Percentiles rank a stretch among this genome's conserved stretches.
Evolutionary conservation across 2,113 vertebrate species (phyloP).

Genomic region (Hippotragus niger): DNA sequence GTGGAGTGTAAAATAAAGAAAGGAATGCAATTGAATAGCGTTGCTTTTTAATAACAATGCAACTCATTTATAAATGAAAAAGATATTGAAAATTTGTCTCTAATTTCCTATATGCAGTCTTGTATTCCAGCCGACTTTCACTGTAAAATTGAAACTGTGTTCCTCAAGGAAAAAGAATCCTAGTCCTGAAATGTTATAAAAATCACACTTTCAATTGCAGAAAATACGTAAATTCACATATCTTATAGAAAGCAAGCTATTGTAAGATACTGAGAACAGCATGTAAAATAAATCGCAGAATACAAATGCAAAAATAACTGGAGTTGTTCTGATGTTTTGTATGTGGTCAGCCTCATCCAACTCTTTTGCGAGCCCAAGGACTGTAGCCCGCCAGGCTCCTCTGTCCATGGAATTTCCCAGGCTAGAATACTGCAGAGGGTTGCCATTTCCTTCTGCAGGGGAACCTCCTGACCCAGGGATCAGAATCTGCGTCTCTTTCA

Average conservation of each 20-base stretch:
- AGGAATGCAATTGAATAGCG: slow-evolving; percentile 10
- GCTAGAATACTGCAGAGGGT: not conserved
- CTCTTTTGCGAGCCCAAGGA: not conserved
- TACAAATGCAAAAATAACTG: not conserved
- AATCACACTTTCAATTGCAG: slow-evolving; percentile 25
- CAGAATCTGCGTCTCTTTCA: not conserved
- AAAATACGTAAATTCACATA: not conserved
- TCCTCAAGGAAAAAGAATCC: slow-evolving; percentile 47
- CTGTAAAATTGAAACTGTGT: slow-evolving; percentile 47
- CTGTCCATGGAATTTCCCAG: not conserved
- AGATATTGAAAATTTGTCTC: slow-evolving; percentile 49
- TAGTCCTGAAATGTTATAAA: slow-evolving; percentile 24
- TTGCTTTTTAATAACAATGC: slow-evolving; percentile 61
- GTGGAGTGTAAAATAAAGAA: slow-evolving; percentile 1
- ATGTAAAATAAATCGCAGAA: not conserved
- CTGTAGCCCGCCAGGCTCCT: not conserved
- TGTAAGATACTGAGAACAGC: not conserved
- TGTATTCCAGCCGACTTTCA: slow-evolving; percentile 43
- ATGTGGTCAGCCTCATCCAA: not conserved
- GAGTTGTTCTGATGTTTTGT: not conserved
- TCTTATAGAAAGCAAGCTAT: slow-evolving; percentile 1
- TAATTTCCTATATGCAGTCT: slow-evolving; percentile 19
- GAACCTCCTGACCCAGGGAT: not conserved
- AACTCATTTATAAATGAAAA: slow-evolving; percentile 57
- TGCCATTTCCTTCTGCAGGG: not conserved